Base-by-base conservation (phyloP, 2,888 invertebrate species). In the Caenorhabditis uteleia region DNA sequence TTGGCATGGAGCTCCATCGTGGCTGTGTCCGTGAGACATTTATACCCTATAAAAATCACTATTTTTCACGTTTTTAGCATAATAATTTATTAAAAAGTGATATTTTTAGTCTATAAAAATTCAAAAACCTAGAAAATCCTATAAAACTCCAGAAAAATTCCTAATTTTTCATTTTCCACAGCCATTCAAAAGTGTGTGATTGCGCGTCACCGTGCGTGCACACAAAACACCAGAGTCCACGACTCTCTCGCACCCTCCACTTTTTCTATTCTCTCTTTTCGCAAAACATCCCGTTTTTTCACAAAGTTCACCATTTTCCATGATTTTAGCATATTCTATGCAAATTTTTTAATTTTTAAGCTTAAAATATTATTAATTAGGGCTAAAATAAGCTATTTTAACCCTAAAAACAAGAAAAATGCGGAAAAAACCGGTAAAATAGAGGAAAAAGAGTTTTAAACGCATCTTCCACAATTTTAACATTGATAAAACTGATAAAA, bases 1-100 rank as follows among this genome's bases (percentile, higher is more conserved):
- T 8, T 42, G 23, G 38, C 70, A 70, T 25, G 61, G 62, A 18
- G 54, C 53, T 56, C 65, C 70, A 16, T 58, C 59, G 54, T 70
- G 70, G 40, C 68, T 68, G 33, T 70, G 70, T 26, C 70, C 70
- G 58, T 70, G 70, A 16, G 47, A 46, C 68, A 68, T 68, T 16
- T 23, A n/a, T n/a, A n/a, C n/a, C n/a, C n/a, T n/a, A n/a, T n/a
- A n/a, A n/a, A n/a, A n/a, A n/a, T n/a, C n/a, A n/a, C n/a, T 14
- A 8, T 36, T 23, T 12, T 23, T 42, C 45, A 43, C 44, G 48
- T 50, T 57, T 33, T 49, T 29, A 20, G 45, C 18, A 49, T 16
- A 26, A 20, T n/a, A 33, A 29, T 14, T 34, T 21, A 14, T 14
- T 25, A 36, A 26, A 14, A 16, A 20, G 33, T 33, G 33, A n/a